Evolutionary conservation across 1,140 invertebrate genomes (phyloP).

Genomic region (Coenobita brevimanus): DNA sequence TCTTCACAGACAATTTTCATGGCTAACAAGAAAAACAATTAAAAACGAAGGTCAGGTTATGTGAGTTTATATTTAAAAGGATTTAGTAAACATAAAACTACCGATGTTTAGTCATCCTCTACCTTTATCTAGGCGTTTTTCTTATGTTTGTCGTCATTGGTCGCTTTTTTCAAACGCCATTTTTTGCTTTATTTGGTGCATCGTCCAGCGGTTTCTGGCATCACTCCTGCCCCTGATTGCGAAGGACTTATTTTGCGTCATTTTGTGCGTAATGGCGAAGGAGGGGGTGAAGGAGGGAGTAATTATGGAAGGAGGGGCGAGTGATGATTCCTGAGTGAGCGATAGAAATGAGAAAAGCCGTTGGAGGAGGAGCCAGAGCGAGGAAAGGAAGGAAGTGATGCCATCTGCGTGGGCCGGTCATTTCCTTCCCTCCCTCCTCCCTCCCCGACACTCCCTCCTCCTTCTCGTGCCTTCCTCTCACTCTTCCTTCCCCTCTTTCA

Average conservation of each 20-base stretch:
- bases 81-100: too few relatives aligned
- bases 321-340: background rate
- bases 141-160: too few relatives aligned
- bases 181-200: too few relatives aligned
- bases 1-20: too few relatives aligned
- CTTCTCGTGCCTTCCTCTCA: conserved; percentile 8
- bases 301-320: background rate
- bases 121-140: too few relatives aligned
- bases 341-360: conserved; percentile 31
- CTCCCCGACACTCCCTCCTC: background rate
- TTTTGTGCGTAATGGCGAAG: background rate
- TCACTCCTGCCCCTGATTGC: too few relatives aligned
- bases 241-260: background rate
- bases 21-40: too few relatives aligned
- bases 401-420: background rate
- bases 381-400: background rate
- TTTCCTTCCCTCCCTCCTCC: background rate
- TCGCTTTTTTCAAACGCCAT: too few relatives aligned
- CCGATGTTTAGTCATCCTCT: too few relatives aligned
- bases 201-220: too few relatives aligned
- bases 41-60: too few relatives aligned
- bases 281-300: background rate
- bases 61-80: too few relatives aligned
- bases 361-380: background rate
- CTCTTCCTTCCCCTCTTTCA: background rate